Evolutionary conservation across 2,113 vertebrate genomes (phyloP), one percentile per base, ranked within the genome.

Genomic region (Ciconia maguari): DNA sequence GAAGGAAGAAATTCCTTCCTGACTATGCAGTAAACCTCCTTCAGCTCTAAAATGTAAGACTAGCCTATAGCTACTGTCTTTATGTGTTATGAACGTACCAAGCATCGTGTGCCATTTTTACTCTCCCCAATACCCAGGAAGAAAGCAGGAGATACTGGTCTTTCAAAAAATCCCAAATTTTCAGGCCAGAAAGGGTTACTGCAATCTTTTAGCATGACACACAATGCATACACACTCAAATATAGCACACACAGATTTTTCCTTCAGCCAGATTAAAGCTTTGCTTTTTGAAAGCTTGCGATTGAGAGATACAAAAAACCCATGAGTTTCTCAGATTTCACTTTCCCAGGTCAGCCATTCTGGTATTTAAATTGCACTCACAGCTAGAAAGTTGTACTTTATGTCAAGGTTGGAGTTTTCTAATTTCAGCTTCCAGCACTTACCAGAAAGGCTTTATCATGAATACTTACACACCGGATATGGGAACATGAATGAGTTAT

Each of bases 181-280:
- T 75, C 20, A 71, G 48, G 26, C 9, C 38, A 82, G 54, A 65
- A 83, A 55, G 6, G 5, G 11, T 62, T 65, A 51, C 38, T 49
- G 16, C 30, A 68, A 8, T 44, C 42, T 62, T 57, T 24, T 20
- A 58, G 38, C 7, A 46, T 10, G 13, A 48, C 14, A 30, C 3
- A 52, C 11, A 66, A 41, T 3, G 5, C 17, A n/a, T 9, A 69
- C 5, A 13, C 6, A 21, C 21, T 61, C 34, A 44, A 3, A n/a
- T 7, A 7, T 41, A 65, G 36, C 7, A 34, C n/a, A 58, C 0
- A 7, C 1, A 29, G 15, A 5, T 15, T 13, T 69, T 36, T 48
- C 41, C 42, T 58, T 76, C 57, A 82, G 8, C 7, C 13, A 57
- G 19, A 52, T 64, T 60, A 82, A 91, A 75, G 22, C 11, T 69